Conservation (phyloP, 2,888 invertebrate species). For the Hirtodrosophila confusa region DNA sequence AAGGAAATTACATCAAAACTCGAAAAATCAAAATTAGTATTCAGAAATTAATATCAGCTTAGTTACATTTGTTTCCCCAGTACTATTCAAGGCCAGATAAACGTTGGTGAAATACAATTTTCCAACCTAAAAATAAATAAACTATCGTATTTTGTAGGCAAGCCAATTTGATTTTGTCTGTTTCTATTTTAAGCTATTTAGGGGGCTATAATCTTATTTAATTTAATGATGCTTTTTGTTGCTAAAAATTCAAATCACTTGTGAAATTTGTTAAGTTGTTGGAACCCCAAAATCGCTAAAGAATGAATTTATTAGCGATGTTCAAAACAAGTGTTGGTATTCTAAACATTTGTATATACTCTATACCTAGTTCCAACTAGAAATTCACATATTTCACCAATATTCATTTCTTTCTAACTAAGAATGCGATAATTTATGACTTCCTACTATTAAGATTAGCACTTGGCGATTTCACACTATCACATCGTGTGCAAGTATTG, state of each 20-base stretch:
- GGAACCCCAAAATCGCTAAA: constrained; percentile 2
- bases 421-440: no score
- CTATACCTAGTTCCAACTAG: no score
- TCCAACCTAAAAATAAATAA: constrained; percentile 2
- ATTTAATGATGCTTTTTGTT: constrained; percentile 20
- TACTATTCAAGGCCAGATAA: constrained; percentile 21
- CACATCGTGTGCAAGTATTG: neutral
- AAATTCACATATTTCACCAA: no score
- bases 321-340: neutral
- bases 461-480: neutral
- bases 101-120: constrained; percentile 5
- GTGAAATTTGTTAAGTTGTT: constrained; percentile 11
- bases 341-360: no score
- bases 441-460: no score
- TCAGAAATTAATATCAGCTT: neutral
- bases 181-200: constrained; percentile 19
- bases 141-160: neutral
- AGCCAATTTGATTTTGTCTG: neutral
- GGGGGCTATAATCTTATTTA: constrained; percentile 6
- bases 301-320: constrained; percentile 8
- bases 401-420: no score
- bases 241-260: neutral
- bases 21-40: constrained; percentile 3
- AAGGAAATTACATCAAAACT: constrained; percentile 32
- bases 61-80: neutral